Conservation (phyloP, 2,797 vertebrate species). For the Liparis tanakae region DNA sequence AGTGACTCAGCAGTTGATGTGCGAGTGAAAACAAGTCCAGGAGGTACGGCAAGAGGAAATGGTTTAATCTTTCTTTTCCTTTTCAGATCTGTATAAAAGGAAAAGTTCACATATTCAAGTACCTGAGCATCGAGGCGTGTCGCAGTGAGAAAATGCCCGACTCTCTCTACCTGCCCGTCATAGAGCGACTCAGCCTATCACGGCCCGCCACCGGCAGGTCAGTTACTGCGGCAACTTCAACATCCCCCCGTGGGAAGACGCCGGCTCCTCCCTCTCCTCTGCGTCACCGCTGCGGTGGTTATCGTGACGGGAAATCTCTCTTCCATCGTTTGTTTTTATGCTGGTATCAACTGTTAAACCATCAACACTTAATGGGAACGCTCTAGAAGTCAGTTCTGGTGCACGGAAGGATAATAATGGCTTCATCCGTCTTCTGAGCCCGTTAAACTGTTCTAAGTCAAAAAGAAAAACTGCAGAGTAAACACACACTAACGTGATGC, state of each 20-base stretch:
- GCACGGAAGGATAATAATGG: neutral
- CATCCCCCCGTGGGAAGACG: neutral
- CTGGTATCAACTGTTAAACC: neutral
- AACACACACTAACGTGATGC: neutral
- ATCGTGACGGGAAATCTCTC: neutral
- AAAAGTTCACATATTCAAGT: slow-evolving; percentile 97
- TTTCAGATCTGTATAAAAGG: slow-evolving; percentile 94
- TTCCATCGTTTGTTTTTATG: neutral
- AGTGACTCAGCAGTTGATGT: slow-evolving; percentile 12
- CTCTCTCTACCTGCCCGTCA: slow-evolving; percentile 88
- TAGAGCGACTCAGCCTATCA: slow-evolving; percentile 87
- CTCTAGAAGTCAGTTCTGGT: neutral
- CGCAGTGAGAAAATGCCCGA: slow-evolving; percentile 91
- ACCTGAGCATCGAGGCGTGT: slow-evolving; percentile 92
- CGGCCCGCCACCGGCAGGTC: slow-evolving; percentile 89
- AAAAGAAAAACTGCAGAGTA: neutral
- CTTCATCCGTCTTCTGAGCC: slow-evolving; percentile 3
- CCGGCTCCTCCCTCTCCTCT: neutral
- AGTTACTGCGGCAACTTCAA: slow-evolving; percentile 37
- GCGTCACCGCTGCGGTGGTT: neutral
- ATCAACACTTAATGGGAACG: neutral
- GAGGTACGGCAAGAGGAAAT: neutral
- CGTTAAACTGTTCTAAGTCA: neutral
- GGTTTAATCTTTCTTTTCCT: neutral
- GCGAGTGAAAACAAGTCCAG: neutral